Evolutionary conservation across 2,113 vertebrate species (phyloP), one percentile per base, ranked within the genome.

Genomic region (Rhombomys opimus): DNA sequence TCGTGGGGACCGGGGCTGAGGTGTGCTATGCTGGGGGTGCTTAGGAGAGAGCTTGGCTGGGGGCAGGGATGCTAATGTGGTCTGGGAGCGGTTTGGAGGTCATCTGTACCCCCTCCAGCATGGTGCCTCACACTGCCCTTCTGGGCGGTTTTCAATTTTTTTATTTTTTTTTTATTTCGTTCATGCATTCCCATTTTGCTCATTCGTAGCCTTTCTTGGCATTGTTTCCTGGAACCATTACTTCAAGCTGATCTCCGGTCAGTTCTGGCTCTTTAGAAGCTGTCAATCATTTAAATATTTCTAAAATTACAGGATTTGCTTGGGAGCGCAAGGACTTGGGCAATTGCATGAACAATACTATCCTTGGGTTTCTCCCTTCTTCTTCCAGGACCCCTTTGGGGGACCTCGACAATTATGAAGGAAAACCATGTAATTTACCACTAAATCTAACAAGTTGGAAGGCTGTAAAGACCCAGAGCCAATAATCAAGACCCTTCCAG

Each of bases 161-260:
- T 23, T 27, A n/a, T 30, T 17, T 50, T 38, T 59, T 70, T 77
- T n/a, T 63, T 63, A 52, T 38, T 93, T 68, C 63, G 18, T 89
- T 73, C 93, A 27, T 3, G 41, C n/a, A 25, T 87, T 77, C 78
- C 75, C 7, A 1, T 20, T 78, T 81, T 82, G n/a, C 72, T 54
- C 61, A 12, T 38, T 68, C 22, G 41, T 15, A 59, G 59, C 35
- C 68, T 89, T 87, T 93, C 65, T 81, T 73, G 80, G 81, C 89
- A 15, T 4, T 7, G 7, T 3, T 65, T 89, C 38, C 67, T 41
- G 91, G 87, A 92, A 88, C 52, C 81, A 32, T 90, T 35, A 35
- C 65, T 94, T 67, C 27, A 89, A 91, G 87, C 78, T 81, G 15
- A 82, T 85, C 87, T 96, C 93, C 0, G n/a, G 95, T 27, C 92